phyloP scores from a whole-genome alignment of 2,113 vertebrate genomes.

The Gymnorhina tibicen region DNA sequence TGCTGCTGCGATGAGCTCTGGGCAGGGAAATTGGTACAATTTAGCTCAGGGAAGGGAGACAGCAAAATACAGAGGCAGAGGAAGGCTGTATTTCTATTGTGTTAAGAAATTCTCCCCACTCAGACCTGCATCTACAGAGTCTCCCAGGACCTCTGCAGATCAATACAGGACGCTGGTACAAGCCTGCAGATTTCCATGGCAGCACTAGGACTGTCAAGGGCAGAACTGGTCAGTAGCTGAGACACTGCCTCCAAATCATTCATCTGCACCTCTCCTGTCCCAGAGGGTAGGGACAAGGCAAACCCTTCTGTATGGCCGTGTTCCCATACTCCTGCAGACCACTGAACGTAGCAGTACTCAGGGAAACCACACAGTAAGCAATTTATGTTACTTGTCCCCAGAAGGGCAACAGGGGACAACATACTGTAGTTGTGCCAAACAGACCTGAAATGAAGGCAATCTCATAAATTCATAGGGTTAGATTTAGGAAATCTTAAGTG shows the following conservation, averaged over 20 bases:
- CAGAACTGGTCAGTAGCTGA: not conserved
- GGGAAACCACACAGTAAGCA: not conserved
- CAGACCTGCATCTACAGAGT: not conserved
- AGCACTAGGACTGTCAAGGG: not conserved
- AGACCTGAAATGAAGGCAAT: not conserved
- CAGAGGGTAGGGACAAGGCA: not conserved
- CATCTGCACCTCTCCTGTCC: not conserved
- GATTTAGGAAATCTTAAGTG: not conserved
- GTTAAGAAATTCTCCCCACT: not conserved
- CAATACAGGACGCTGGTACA: not conserved
- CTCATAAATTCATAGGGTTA: not conserved
- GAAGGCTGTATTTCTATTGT: not conserved
- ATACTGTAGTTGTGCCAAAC: not conserved
- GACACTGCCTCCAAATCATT: not conserved
- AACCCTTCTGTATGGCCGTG: not conserved
- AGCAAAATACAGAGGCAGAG: not conserved
- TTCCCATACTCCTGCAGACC: not conserved
- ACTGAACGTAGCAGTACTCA: accelerated
- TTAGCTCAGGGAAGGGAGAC: not conserved
- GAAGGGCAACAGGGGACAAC: not conserved
- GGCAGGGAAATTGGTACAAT: not conserved
- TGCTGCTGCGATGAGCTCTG: not conserved
- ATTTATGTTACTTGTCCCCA: not conserved
- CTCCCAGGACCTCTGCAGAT: not conserved
- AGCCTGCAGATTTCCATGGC: not conserved